Conservation (phyloP, 1,140 invertebrate species). For the Lineus longissimus region DNA sequence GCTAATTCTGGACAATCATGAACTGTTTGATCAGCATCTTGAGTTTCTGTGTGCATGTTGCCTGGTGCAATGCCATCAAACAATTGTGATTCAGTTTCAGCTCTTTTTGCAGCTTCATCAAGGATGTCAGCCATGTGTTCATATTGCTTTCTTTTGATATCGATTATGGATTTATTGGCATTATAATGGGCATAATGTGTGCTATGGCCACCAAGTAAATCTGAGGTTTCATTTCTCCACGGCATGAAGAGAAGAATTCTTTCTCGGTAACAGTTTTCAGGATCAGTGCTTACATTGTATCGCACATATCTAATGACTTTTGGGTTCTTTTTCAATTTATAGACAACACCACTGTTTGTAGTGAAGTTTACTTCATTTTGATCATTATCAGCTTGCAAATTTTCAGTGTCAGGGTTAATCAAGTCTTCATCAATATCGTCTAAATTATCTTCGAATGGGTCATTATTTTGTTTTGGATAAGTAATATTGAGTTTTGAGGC, state of each 20-base stretch:
- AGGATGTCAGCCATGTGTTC: background rate
- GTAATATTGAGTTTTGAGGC: conserved; percentile 5
- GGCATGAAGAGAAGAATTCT: background rate
- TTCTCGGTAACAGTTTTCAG: background rate
- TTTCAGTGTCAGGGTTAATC: too few species aligned
- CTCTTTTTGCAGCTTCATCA: conserved; percentile 3
- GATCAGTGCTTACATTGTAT: background rate
- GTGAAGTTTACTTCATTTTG: too few species aligned
- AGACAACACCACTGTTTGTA: too few species aligned
- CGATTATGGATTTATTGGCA: conserved; percentile 4
- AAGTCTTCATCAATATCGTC: too few species aligned
- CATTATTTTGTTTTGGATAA: background rate
- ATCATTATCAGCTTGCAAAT: too few species aligned
- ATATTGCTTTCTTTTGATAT: conserved; percentile 13
- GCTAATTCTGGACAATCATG: background rate
- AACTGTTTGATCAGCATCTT: background rate
- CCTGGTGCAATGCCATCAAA: background rate
- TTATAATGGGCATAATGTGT: too few species aligned
- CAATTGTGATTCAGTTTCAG: background rate
- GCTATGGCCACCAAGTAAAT: background rate
- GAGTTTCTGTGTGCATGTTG: background rate
- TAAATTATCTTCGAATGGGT: too few species aligned
- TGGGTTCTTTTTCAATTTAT: background rate
- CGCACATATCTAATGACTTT: background rate
- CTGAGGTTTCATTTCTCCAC: background rate